Base-by-base conservation (phyloP, 2,888 invertebrate species). In the Ormyrus pomaceus region DNA sequence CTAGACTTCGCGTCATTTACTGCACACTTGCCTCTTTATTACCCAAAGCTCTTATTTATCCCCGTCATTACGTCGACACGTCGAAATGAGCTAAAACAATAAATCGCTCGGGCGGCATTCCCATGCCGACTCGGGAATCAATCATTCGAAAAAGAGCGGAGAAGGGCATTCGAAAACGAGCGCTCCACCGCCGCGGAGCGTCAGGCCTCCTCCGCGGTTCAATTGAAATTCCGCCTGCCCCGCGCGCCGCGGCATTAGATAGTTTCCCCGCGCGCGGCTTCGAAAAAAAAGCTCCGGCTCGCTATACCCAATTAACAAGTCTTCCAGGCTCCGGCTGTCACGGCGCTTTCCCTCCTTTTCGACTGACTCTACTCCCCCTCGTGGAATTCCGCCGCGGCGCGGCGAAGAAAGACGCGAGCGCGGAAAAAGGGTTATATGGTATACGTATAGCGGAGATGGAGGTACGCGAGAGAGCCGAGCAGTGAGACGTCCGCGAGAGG, bases 401-500 rank as follows among this genome's bases (percentile, higher is more conserved):
- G 2, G 34, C 34, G 34, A 34, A 13, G 13, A 13, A 50, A 65
- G 59, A 5, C 9, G 19, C 59, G 59, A 65, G 68, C 13, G 65
- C 64, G 62, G 62, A 9, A 46, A 50, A 65, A 50, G 13, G 46
- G 46, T 19, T 19, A 19, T 10, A 62, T 11, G 34, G n/a, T n/a
- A n/a, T 34, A 3, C 2, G 2, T 34, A 3, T 2, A 34, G 46
- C 19, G 19, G 59, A 59, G 11, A 8, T 19, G 11, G 1, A 56
- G 45, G 45, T 13, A 56, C 45, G 45, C 56, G 13, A 34, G 34
- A 34, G 34, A 34, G 34, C 4, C 19, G 11, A 48, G 19, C 53
- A 62, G 71, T 71, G 61, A 72, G 71, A 72, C 53, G 53, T 62
- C 34, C 71, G 19, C 50, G 13, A 34, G 19, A 59, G 34, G 34